phyloP scores from a whole-genome alignment of 2,888 invertebrate species.

The Coleophora flavipennella region DNA sequence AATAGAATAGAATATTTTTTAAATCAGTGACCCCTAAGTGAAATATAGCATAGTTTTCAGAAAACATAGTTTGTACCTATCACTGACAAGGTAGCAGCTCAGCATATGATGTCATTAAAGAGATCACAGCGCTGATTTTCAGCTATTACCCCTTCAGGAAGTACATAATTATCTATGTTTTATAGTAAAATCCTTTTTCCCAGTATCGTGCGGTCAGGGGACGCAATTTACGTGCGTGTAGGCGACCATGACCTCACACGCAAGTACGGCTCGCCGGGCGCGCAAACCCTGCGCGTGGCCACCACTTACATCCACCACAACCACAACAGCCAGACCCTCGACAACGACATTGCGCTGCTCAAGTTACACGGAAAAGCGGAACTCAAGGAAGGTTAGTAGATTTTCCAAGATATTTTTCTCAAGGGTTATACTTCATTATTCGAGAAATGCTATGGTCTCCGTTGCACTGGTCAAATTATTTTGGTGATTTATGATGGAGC shows the following conservation, averaged over 20 bases:
- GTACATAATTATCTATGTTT: background rate
- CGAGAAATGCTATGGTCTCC: too few relatives aligned
- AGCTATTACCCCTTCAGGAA: too few relatives aligned
- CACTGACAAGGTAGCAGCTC: too few relatives aligned
- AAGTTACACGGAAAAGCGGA: slow-evolving; percentile 92
- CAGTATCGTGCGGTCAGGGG: slow-evolving; percentile 94
- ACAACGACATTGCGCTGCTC: slow-evolving; percentile 93
- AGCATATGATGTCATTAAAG: too few relatives aligned
- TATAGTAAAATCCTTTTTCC: slow-evolving; percentile 3
- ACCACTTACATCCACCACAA: slow-evolving; percentile 97
- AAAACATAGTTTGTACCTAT: too few relatives aligned
- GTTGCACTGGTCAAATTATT: too few relatives aligned
- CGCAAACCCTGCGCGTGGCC: slow-evolving; percentile 90
- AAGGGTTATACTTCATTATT: too few relatives aligned
- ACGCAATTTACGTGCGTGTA: slow-evolving; percentile 93
- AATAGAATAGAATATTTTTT: too few relatives aligned
- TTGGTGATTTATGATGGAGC: too few relatives aligned
- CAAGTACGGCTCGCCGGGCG: slow-evolving; percentile 92
- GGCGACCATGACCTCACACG: slow-evolving; percentile 93
- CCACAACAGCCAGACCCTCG: slow-evolving; percentile 94
- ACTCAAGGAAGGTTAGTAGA: slow-evolving; percentile 80
- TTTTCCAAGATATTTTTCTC: background rate
- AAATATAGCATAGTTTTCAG: background rate
- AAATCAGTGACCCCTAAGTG: background rate
- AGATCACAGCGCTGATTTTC: too few relatives aligned